phyloP scores from a whole-genome alignment of 2,888 invertebrate species.

The Tetragnatha montana region DNA sequence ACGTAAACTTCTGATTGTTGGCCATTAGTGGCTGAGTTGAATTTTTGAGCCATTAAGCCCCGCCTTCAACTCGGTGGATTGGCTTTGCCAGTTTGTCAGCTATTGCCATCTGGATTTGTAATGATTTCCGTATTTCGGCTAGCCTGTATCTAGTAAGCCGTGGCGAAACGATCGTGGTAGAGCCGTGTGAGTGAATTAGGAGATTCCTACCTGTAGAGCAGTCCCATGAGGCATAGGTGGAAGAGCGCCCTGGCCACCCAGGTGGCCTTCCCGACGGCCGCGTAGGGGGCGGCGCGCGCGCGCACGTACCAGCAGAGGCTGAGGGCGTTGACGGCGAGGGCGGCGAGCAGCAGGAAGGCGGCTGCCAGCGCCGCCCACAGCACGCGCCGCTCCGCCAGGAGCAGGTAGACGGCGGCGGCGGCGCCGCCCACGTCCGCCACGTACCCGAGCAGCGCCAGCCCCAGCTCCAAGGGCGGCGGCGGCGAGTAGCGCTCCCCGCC shows the following conservation, averaged over 20 bases:
- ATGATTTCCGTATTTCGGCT: too few relatives aligned
- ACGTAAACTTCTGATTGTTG: too few relatives aligned
- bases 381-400: slow-evolving; percentile 61
- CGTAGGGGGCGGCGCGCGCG: slow-evolving; percentile 47
- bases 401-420: slow-evolving; percentile 67
- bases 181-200: too few relatives aligned
- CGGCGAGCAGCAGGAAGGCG: slow-evolving; percentile 69
- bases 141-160: too few relatives aligned
- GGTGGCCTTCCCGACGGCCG: slow-evolving; percentile 59
- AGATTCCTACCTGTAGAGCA: slow-evolving; percentile 70
- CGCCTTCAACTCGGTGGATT: too few relatives aligned
- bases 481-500: slow-evolving; percentile 57
- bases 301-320: slow-evolving; percentile 72
- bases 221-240: slow-evolving; percentile 71
- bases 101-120: too few relatives aligned
- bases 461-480: slow-evolving; percentile 57
- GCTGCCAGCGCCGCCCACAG: slow-evolving; percentile 69
- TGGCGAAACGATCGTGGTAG: too few relatives aligned
- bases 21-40: too few relatives aligned
- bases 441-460: slow-evolving; percentile 64
- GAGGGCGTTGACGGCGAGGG: slow-evolving; percentile 71
- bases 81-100: too few relatives aligned
- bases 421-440: slow-evolving; percentile 65
- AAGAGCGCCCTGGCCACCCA: slow-evolving; percentile 71
- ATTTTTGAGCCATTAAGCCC: too few relatives aligned